Percentiles rank a stretch among this genome's conserved stretches.
phyloP scores from a whole-genome alignment of 64 coral and sea anemone genomes.

The Stichodactyla mertensii region DNA sequence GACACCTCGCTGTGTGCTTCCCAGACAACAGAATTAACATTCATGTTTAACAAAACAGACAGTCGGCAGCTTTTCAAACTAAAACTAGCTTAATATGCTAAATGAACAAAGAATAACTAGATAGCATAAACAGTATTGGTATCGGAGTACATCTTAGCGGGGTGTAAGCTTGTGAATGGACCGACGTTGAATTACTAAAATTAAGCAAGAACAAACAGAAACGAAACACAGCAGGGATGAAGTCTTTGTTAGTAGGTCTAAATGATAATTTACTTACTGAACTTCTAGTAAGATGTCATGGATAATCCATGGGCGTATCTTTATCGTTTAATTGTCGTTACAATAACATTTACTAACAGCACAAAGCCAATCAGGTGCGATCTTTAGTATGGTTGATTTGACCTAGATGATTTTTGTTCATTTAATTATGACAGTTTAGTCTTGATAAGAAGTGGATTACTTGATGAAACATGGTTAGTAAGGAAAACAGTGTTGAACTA shows the following conservation, averaged over 20 bases:
- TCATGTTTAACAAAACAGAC: conserved; percentile 17
- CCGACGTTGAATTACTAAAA: background rate
- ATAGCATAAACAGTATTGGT: conserved; percentile 3
- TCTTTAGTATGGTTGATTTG: no score
- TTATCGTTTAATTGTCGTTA: conserved; percentile 6
- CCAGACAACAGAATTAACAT: conserved; percentile 11
- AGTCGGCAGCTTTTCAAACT: background rate
- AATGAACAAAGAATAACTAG: conserved; percentile 15
- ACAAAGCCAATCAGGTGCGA: background rate
- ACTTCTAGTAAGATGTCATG: background rate
- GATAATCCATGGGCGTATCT: background rate
- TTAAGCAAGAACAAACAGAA: background rate
- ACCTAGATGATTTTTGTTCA: background rate
- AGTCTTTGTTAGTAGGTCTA: background rate
- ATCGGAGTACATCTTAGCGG: background rate
- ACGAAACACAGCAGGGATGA: background rate
- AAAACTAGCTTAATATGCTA: background rate
- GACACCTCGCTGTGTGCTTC: background rate
- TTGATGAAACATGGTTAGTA: no score
- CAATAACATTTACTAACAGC: background rate
- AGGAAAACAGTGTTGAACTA: no score
- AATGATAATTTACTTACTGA: conserved; percentile 8
- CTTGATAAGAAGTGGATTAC: background rate
- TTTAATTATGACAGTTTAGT: conserved; percentile 3
- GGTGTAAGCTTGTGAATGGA: background rate